These are phyloP conservation scores for Electrophaes corylata DNA, from an alignment of 2,888 invertebrate genomes.

Conservation along the genomic window DNA sequence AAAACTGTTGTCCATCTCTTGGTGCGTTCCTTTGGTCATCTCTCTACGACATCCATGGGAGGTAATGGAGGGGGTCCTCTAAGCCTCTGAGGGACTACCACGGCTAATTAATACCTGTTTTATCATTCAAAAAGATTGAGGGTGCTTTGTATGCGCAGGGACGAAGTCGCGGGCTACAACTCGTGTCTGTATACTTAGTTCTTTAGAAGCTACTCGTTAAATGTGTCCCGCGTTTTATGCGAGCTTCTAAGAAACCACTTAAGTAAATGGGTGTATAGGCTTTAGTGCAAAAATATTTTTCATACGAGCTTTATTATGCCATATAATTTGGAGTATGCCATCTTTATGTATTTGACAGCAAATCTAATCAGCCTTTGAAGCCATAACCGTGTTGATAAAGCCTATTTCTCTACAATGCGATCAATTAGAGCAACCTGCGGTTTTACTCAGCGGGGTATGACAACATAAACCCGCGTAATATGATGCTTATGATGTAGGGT, in stretches of 20 bases:
- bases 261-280: slow-evolving; percentile 29
- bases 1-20: no score
- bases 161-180: neutral
- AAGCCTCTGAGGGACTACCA: no score
- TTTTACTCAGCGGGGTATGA: slow-evolving; percentile 32
- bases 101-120: no score
- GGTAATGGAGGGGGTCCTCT: no score
- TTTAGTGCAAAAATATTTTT: slow-evolving; percentile 24
- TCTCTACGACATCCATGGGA: no score
- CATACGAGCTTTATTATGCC: slow-evolving; percentile 10
- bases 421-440: slow-evolving; percentile 42
- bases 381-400: neutral
- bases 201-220: slow-evolving; percentile 24
- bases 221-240: slow-evolving; percentile 35
- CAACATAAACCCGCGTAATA: slow-evolving; percentile 39
- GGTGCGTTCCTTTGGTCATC: no score
- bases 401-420: slow-evolving; percentile 33
- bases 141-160: neutral
- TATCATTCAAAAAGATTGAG: neutral
- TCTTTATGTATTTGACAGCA: slow-evolving; percentile 15
- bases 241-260: slow-evolving; percentile 37
- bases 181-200: neutral
- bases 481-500: slow-evolving; percentile 38
- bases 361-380: slow-evolving; percentile 7
- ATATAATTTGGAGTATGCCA: slow-evolving; percentile 12